Evolutionary conservation across 2,888 invertebrate genomes (phyloP).

Genomic region (Nycteola revayana): DNA sequence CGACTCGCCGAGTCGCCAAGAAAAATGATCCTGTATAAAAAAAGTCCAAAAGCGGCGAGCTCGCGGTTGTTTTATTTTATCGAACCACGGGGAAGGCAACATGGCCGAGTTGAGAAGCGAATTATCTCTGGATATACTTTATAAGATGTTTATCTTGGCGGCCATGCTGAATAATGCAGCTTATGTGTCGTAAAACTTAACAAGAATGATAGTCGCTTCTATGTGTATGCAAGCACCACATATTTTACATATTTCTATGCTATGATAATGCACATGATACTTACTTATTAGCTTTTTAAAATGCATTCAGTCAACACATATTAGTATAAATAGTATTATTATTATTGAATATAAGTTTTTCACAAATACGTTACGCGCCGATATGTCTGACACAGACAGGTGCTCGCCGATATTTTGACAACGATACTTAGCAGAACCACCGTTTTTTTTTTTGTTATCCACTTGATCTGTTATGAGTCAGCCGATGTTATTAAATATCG

Average conservation of each 20-base stretch:
- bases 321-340: no score
- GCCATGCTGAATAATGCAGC: constrained; percentile 30
- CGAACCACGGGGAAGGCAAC: constrained; percentile 64
- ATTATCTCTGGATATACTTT: constrained; percentile 65
- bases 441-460: constrained; percentile 62
- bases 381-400: constrained; percentile 73
- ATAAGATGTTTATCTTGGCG: constrained; percentile 51
- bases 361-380: constrained; percentile 63
- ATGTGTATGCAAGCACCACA: constrained; percentile 5
- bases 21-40: constrained; percentile 82
- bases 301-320: not conserved
- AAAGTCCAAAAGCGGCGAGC: constrained; percentile 65
- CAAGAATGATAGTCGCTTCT: constrained; percentile 11
- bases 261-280: not conserved
- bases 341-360: constrained; percentile 9
- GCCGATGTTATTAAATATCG: constrained; percentile 55
- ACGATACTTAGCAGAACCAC: constrained; percentile 77
- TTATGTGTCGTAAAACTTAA: constrained; percentile 34
- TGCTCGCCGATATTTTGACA: constrained; percentile 78
- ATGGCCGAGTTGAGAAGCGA: constrained; percentile 72
- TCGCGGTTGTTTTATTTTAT: constrained; percentile 77
- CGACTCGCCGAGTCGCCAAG: constrained; percentile 66
- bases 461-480: constrained; percentile 65
- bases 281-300: not conserved
- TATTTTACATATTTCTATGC: not conserved